Base-by-base conservation (phyloP, 2,888 invertebrate genomes). In the Caenorhabditis sp. region DNA sequence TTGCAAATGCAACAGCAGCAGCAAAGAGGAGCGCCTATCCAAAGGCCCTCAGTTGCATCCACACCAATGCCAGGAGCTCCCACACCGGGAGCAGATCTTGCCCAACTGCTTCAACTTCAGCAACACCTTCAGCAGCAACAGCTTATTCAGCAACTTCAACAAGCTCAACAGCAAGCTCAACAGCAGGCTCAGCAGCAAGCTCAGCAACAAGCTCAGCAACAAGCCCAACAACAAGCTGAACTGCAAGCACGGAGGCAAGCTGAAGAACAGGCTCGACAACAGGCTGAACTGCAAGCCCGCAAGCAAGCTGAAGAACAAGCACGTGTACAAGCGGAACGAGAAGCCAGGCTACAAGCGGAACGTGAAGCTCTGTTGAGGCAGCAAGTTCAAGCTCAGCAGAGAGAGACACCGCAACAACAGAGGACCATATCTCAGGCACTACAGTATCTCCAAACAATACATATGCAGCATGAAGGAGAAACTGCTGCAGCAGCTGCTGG, bases 61-160 rank as follows among this genome's bases (percentile, higher is more conserved):
- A 49, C 49, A 6, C 49, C 49, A 22, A 49, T 49, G 49, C 49
- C 49, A 22, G 49, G 49, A 49, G 49, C 49, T 19, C 49, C 49
- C 3, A 49, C 49, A 4, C 49, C 80, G 28, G 38, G 38, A 12
- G 10, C 38, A 2, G 38, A 38, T 10, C 38, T 38, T 12, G 12
- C 6, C 38, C 26, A 19, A 8, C 2, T 49, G 26, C 86, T 85
- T 56, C 86, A 86, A 64, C 86, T 85, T 54, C 72, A 74, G 56
- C 59, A 47, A n/a, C 41, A 19, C 31, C 80, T 56, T 16, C 51
- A 51, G 24, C 41, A 19, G 31, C 80, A 63, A n/a, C 70, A 41
- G 54, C 14, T 16, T 14, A 47, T 22, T 28, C 49, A 49, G 38
- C 38, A 31, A 31, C 31, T 31, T 7, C n/a, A n/a, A n/a, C n/a